These are phyloP conservation scores for Paramormyrops kingsleyae DNA, from an alignment of 2,113 vertebrate species.

Conservation along the genomic window DNA sequence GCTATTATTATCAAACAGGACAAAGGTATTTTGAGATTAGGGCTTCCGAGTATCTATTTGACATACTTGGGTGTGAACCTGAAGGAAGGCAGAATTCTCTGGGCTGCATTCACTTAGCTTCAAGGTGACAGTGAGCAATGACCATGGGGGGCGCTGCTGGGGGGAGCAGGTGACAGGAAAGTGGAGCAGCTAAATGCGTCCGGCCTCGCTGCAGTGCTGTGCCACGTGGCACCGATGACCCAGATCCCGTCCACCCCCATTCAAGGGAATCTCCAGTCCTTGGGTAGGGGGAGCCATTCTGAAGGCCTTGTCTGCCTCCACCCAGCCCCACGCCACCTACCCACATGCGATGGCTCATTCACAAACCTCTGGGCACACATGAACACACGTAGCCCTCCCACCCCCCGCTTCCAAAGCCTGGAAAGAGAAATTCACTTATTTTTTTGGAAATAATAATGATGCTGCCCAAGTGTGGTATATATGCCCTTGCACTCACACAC, in stretches of 20 bases:
- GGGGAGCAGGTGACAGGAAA: constrained; percentile 48
- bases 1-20: background rate
- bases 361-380: background rate
- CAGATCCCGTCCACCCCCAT: constrained; percentile 32
- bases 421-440: background rate
- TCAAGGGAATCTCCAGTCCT: constrained; percentile 38
- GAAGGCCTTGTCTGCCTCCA: background rate
- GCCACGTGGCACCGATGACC: constrained; percentile 50
- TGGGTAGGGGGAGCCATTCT: constrained; percentile 22
- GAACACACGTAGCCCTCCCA: background rate
- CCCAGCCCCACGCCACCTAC: background rate
- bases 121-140: constrained; percentile 60
- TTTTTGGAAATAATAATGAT: background rate
- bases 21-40: background rate
- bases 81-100: background rate
- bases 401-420: background rate
- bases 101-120: constrained; percentile 43
- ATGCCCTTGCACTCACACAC: background rate
- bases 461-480: background rate
- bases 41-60: background rate
- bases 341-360: background rate
- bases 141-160: constrained; percentile 34
- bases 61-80: constrained; percentile 13
- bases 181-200: constrained; percentile 65
- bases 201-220: constrained; percentile 45